Conservation (phyloP, 2,113 vertebrate genomes). For the human region DNA sequence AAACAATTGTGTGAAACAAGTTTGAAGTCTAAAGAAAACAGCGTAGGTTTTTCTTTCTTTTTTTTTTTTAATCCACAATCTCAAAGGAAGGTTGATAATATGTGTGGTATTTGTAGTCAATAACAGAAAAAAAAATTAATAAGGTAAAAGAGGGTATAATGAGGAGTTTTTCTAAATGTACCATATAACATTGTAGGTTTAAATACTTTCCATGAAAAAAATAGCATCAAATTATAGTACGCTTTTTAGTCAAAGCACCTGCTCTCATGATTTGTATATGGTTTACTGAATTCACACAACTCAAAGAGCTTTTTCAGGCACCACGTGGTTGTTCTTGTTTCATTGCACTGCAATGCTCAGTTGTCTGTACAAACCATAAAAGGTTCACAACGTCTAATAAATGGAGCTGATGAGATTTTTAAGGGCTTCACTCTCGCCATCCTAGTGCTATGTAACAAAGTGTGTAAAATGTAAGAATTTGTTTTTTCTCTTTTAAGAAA, state of each 20-base stretch:
- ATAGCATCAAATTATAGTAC: neutral
- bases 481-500: constrained; percentile 59
- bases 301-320: neutral
- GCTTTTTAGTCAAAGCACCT: neutral
- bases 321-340: neutral
- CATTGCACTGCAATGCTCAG: neutral
- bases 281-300: neutral
- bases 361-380: constrained; percentile 26
- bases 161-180: neutral
- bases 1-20: neutral
- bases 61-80: neutral
- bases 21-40: neutral
- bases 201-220: neutral
- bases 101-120: neutral
- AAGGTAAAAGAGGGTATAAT: neutral
- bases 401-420: constrained; percentile 42
- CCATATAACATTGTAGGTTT: neutral
- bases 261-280: neutral
- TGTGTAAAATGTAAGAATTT: constrained; percentile 46
- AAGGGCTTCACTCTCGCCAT: neutral
- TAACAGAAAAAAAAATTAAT: neutral
- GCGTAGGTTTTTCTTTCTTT: neutral
- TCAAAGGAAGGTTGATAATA: neutral
- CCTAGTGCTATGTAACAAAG: constrained; percentile 13
- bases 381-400: constrained; percentile 24